Evolutionary conservation across 1,140 invertebrate species (phyloP).

Genomic region (Diabrotica undecimpunctata): DNA sequence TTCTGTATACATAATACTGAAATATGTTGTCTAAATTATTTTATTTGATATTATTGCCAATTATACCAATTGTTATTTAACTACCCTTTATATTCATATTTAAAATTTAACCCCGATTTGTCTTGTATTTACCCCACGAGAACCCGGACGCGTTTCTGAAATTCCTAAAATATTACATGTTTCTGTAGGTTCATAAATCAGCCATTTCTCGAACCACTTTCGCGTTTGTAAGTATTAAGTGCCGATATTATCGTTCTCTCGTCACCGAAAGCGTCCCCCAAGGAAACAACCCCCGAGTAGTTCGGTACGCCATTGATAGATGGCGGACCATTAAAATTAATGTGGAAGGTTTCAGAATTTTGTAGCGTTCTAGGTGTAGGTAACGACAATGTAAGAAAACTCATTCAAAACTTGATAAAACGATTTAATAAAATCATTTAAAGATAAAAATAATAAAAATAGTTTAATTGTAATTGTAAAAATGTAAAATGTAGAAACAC

Average conservation of each 20-base stretch:
- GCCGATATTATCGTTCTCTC: conserved; percentile 28
- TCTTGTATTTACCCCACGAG: too few species aligned
- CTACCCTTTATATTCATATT: too few species aligned
- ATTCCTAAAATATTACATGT: not conserved
- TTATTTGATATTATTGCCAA: too few species aligned
- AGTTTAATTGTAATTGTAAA: too few species aligned
- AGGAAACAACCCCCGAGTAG: conserved; percentile 21
- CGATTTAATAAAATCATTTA: too few species aligned
- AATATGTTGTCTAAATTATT: too few species aligned
- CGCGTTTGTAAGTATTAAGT: conserved; percentile 10
- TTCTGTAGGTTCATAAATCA: not conserved
- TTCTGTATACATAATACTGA: too few species aligned
- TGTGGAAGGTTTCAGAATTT: conserved; percentile 19
- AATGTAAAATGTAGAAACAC: too few species aligned
- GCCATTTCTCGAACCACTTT: not conserved
- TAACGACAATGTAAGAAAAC: not conserved
- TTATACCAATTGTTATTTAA: too few species aligned
- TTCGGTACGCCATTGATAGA: conserved; percentile 34
- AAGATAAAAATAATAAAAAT: too few species aligned
- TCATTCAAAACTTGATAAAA: too few species aligned
- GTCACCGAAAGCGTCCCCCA: conserved; percentile 20
- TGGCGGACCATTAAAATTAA: conserved; percentile 38
- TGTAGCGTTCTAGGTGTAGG: not conserved
- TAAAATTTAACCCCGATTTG: too few species aligned
- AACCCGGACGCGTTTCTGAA: not conserved